Conservation (phyloP, 1,140 invertebrate genomes). For the Euura saliciscinereae region DNA sequence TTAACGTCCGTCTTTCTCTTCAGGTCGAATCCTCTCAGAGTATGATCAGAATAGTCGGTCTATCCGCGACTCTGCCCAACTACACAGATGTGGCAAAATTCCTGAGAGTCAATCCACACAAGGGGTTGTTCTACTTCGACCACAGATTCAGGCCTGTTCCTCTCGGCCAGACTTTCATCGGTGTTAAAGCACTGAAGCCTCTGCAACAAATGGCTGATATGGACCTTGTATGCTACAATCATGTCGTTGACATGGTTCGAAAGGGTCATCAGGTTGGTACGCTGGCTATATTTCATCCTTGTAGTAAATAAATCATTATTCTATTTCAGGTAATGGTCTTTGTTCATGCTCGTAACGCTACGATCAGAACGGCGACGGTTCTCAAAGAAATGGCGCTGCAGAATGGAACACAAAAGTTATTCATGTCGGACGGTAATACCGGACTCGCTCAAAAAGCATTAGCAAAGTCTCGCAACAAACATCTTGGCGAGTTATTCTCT, state of each 20-base stretch:
- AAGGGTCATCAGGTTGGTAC: slow-evolving; percentile 84
- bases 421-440: slow-evolving; percentile 68
- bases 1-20: slow-evolving; percentile 20
- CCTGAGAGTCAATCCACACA: slow-evolving; percentile 89
- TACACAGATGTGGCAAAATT: slow-evolving; percentile 97
- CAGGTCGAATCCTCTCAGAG: slow-evolving; percentile 92
- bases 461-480: slow-evolving; percentile 75
- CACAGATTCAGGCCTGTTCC: slow-evolving; percentile 95
- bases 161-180: slow-evolving; percentile 89
- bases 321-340: slow-evolving; percentile 90
- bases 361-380: slow-evolving; percentile 82
- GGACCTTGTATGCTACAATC: slow-evolving; percentile 94
- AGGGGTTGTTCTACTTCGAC: slow-evolving; percentile 97
- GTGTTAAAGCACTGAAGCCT: slow-evolving; percentile 82
- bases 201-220: slow-evolving; percentile 83
- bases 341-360: slow-evolving; percentile 97
- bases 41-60: slow-evolving; percentile 97
- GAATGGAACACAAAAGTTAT: slow-evolving; percentile 73
- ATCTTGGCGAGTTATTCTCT: slow-evolving; percentile 81
- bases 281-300: background rate
- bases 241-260: slow-evolving; percentile 85
- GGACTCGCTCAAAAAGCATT: slow-evolving; percentile 70
- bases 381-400: slow-evolving; percentile 79
- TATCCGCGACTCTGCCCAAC: slow-evolving; percentile 98
- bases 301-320: too few species aligned